These are phyloP conservation scores for Piscicola geometra DNA, from an alignment of 2,888 invertebrate species.

Conservation along the genomic window DNA sequence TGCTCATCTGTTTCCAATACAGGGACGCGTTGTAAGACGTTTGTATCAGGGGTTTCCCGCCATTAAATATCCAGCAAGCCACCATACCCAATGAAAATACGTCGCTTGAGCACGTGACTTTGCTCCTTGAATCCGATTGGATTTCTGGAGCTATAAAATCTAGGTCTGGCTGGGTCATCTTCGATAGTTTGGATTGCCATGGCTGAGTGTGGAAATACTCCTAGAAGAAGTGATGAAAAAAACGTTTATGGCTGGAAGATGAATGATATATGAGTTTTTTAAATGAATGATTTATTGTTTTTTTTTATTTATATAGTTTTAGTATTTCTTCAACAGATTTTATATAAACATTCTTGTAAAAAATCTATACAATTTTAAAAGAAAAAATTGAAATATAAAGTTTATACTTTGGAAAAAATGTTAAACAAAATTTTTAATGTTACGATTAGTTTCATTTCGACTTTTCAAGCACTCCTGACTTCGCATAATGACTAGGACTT, in stretches of 20 bases:
- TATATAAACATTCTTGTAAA: neutral
- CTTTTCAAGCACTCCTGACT: too few relatives aligned
- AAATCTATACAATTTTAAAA: neutral
- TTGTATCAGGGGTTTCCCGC: conserved; percentile 80
- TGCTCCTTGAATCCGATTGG: conserved; percentile 63
- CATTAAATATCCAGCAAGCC: conserved; percentile 85
- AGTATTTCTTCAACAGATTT: neutral
- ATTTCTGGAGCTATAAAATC: conserved; percentile 92
- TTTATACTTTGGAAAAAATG: too few relatives aligned
- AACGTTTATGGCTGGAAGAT: too few relatives aligned
- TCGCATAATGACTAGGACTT: too few relatives aligned
- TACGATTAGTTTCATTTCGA: too few relatives aligned
- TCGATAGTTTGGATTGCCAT: conserved; percentile 84
- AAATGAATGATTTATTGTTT: neutral
- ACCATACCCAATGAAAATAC: conserved; percentile 94
- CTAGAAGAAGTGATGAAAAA: too few relatives aligned
- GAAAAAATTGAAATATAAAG: neutral
- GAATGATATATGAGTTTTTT: neutral
- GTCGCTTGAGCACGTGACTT: conserved; percentile 75
- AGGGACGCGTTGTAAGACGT: conserved; percentile 83
- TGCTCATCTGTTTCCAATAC: conserved; percentile 83
- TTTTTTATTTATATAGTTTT: neutral
- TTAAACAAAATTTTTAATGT: too few relatives aligned
- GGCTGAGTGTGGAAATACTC: conserved; percentile 73
- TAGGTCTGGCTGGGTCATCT: conserved; percentile 87